A percentile compares a stretch with the other conserved stretches of the same genome.
Evolutionary conservation across 2,888 invertebrate genomes (phyloP).

Genomic region (Tenodera sinensis): DNA sequence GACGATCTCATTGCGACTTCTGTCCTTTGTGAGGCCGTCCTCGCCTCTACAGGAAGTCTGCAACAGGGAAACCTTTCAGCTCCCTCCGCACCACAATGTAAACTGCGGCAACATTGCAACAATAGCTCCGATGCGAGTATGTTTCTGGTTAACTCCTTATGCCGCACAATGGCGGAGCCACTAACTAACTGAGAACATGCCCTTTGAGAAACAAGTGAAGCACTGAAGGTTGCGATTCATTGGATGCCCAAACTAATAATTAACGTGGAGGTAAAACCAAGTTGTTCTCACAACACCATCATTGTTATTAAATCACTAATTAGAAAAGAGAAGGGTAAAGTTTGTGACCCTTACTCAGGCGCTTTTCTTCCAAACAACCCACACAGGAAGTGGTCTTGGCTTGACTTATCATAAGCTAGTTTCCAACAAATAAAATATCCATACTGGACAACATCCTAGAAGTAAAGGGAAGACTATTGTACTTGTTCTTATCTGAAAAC

Average conservation of each 20-base stretch:
- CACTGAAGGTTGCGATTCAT: neutral
- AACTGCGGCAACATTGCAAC: neutral
- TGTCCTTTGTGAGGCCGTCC: neutral
- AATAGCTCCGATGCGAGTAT: neutral
- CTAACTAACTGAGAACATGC: neutral
- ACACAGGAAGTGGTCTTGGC: too few species aligned
- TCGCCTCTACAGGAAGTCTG: neutral
- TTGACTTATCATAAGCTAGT: too few species aligned
- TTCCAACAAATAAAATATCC: too few species aligned
- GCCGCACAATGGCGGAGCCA: neutral
- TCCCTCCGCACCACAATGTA: neutral
- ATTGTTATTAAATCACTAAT: neutral
- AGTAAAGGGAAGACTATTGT: too few species aligned
- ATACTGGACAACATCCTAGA: too few species aligned
- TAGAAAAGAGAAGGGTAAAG: neutral
- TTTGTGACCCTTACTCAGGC: neutral
- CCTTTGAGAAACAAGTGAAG: neutral
- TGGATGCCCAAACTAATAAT: neutral
- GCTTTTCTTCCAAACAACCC: neutral
- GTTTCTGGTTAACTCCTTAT: neutral
- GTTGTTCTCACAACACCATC: neutral
- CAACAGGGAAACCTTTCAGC: conserved; percentile 6
- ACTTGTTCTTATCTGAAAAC: too few species aligned
- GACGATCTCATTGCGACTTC: neutral
- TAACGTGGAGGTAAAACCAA: neutral